Evolutionary conservation across 2,113 vertebrate species (phyloP).

Genomic region (Gymnocephalus cernua): DNA sequence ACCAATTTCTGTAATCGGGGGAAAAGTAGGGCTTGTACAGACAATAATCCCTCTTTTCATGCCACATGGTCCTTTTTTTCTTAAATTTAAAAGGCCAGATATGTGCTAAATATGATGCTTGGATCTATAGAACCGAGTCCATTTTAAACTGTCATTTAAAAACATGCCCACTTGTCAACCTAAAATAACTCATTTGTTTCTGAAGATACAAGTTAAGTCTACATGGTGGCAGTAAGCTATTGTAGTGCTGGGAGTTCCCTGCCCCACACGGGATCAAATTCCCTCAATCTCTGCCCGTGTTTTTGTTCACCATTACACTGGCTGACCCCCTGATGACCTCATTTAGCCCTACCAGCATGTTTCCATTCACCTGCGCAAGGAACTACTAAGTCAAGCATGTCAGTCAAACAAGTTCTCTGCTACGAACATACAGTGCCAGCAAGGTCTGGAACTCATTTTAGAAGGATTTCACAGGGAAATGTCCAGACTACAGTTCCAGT

Average conservation of each 20-base stretch:
- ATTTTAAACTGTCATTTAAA: neutral
- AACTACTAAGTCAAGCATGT: constrained; percentile 24
- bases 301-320: constrained; percentile 44
- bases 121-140: neutral
- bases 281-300: constrained; percentile 30
- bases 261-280: constrained; percentile 23
- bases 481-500: constrained; percentile 20
- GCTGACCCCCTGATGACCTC: constrained; percentile 62
- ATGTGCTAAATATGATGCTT: neutral
- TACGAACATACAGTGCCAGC: constrained; percentile 25
- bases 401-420: constrained; percentile 62
- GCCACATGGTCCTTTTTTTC: neutral
- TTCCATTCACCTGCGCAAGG: constrained; percentile 59
- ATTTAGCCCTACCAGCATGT: constrained; percentile 42
- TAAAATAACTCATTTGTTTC: neutral
- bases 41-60: constrained; percentile 3
- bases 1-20: neutral
- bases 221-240: neutral
- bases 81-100: neutral
- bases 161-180: neutral
- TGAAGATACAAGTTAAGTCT: neutral
- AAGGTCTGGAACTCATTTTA: constrained; percentile 59
- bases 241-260: constrained; percentile 11
- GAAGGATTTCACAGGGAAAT: constrained; percentile 30
- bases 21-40: neutral